phyloP scores from a whole-genome alignment of 92 coral and sea anemone genomes.

The Porites lobata region DNA sequence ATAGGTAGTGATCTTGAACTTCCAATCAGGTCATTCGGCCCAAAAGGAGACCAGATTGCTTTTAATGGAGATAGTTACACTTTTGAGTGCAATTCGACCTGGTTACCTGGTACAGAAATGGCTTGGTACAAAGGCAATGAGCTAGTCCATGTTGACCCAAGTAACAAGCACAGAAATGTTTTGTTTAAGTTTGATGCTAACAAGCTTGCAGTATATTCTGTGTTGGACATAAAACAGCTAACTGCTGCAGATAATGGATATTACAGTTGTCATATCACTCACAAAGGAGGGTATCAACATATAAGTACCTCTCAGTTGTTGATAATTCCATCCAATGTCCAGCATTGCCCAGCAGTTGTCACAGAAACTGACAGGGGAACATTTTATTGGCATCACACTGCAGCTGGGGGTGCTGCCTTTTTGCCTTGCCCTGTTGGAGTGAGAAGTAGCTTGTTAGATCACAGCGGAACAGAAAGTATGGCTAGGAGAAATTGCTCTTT shows the following conservation, averaged over 20 bases:
- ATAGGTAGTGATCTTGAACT: slow-evolving; percentile 31
- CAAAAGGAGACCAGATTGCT: slow-evolving; percentile 69
- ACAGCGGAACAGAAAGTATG: slow-evolving; percentile 27
- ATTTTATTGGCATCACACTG: slow-evolving; percentile 87
- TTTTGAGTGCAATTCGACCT: slow-evolving; percentile 72
- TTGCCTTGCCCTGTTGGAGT: slow-evolving; percentile 82
- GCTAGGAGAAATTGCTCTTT: slow-evolving; percentile 77
- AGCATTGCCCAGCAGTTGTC: slow-evolving; percentile 72
- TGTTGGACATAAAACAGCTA: slow-evolving; percentile 45
- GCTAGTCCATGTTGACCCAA: slow-evolving; percentile 29
- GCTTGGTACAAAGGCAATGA: slow-evolving; percentile 79
- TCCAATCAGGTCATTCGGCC: slow-evolving; percentile 68
- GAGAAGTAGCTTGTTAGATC: slow-evolving; percentile 26
- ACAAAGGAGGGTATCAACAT: slow-evolving; percentile 48
- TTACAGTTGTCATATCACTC: slow-evolving; percentile 74
- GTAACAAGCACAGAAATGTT: slow-evolving; percentile 32
- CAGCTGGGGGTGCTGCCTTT: slow-evolving; percentile 67
- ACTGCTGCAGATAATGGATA: slow-evolving; percentile 68
- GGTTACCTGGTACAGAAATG: slow-evolving; percentile 73
- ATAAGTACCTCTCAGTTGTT: slow-evolving; percentile 55
- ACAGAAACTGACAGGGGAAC: slow-evolving; percentile 76
- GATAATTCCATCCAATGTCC: slow-evolving; percentile 62
- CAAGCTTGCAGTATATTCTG: slow-evolving; percentile 44
- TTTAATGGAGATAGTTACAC: slow-evolving; percentile 77
- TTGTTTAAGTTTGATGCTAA: slow-evolving; percentile 19